Conservation (phyloP, 2,888 invertebrate genomes). For the Conistra vaccinii region DNA sequence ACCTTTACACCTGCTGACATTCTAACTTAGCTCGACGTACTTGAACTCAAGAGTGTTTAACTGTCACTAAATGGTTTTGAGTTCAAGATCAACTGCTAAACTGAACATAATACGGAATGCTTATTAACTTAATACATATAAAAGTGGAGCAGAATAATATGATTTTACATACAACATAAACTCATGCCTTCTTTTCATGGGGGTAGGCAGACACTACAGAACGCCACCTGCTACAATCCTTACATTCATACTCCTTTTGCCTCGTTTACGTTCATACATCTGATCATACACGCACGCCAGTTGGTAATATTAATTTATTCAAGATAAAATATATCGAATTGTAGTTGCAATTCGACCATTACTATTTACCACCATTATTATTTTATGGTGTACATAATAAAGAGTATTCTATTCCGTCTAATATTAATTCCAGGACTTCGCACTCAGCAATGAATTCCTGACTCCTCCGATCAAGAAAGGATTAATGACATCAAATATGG, state of each 20-base stretch:
- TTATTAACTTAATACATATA: background rate
- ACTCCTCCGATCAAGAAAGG: background rate
- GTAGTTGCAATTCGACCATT: too few relatives aligned
- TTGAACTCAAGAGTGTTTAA: conserved; percentile 46
- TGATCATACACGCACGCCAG: too few relatives aligned
- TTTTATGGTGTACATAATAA: too few relatives aligned
- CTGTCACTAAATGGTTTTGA: conserved; percentile 31
- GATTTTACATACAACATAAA: background rate
- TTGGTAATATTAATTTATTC: background rate
- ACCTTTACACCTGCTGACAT: conserved; percentile 53
- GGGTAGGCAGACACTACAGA: too few relatives aligned
- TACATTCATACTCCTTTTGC: too few relatives aligned
- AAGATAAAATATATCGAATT: background rate
- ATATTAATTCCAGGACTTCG: background rate
- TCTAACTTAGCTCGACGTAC: conserved; percentile 32
- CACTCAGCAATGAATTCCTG: background rate
- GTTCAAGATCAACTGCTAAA: conserved; percentile 52
- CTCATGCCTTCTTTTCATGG: background rate
- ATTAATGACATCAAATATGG: background rate
- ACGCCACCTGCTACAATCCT: background rate
- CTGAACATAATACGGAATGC: conserved; percentile 8
- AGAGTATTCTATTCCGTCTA: too few relatives aligned
- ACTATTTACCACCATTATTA: too few relatives aligned
- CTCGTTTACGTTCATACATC: too few relatives aligned
- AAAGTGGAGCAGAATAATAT: conserved; percentile 6